Conservation (phyloP, 2,888 invertebrate genomes). For the Eupithecia tripunctaria region DNA sequence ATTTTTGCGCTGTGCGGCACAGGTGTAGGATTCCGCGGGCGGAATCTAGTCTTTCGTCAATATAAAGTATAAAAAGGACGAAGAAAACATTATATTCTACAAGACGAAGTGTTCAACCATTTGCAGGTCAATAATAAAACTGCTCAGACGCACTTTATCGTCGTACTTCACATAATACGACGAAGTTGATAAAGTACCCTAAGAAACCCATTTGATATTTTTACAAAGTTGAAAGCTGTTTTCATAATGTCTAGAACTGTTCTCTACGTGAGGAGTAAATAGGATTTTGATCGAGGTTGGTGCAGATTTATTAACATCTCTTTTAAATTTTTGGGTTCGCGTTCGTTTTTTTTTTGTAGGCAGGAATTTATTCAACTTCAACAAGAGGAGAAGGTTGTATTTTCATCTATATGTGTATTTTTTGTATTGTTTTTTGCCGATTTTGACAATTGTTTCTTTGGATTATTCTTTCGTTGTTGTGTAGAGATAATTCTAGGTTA, state of each 20-base stretch:
- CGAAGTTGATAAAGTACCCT: slow-evolving; percentile 30
- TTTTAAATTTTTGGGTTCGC: no score
- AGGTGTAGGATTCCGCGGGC: no score
- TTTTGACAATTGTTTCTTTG: no score
- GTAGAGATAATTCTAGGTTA: no score
- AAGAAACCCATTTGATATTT: slow-evolving; percentile 33
- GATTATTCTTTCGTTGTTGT: no score
- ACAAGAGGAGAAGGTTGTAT: no score
- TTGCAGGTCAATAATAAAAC: slow-evolving; percentile 13
- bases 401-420: no score
- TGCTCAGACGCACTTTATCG: slow-evolving; percentile 30
- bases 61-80: not conserved
- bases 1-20: no score
- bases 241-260: slow-evolving; percentile 27
- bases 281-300: slow-evolving; percentile 12
- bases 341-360: no score
- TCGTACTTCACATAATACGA: slow-evolving; percentile 17
- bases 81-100: not conserved
- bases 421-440: no score
- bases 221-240: slow-evolving; percentile 31
- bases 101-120: not conserved
- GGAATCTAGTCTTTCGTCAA: no score
- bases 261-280: slow-evolving; percentile 22
- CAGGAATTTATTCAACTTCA: no score
- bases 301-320: not conserved